A percentile compares a stretch with the other conserved stretches of the same genome.
phyloP scores from a whole-genome alignment of 2,113 vertebrate genomes.

The Catharus fuscescens region DNA sequence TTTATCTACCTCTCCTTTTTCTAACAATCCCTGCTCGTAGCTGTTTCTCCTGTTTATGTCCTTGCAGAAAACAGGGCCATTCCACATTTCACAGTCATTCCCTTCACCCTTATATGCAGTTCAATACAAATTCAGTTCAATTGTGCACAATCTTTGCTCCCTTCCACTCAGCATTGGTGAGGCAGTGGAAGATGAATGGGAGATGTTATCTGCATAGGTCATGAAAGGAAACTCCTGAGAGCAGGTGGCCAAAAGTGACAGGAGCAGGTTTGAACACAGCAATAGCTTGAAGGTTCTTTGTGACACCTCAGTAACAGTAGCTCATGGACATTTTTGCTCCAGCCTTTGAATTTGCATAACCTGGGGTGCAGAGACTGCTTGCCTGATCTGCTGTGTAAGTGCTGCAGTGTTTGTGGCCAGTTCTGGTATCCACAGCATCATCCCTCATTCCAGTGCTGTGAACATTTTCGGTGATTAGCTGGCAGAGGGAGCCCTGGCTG shows the following conservation, averaged over 20 bases:
- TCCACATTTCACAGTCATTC: background rate
- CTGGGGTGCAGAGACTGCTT: background rate
- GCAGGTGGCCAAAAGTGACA: background rate
- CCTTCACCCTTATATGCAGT: background rate
- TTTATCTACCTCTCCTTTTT: background rate
- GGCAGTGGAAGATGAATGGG: background rate
- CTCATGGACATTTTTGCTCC: background rate
- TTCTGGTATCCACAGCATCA: slow-evolving; percentile 12
- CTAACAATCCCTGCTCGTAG: background rate
- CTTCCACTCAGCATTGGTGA: background rate
- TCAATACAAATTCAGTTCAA: background rate
- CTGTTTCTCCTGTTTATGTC: background rate
- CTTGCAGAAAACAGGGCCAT: background rate
- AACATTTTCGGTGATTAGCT: slow-evolving; percentile 43
- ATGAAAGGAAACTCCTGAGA: background rate
- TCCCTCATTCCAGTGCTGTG: background rate
- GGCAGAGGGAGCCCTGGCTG: slow-evolving; percentile 49
- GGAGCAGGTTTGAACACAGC: background rate
- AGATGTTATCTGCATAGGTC: background rate
- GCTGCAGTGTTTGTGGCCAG: background rate
- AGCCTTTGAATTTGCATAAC: background rate
- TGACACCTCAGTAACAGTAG: background rate
- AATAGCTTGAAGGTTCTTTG: background rate
- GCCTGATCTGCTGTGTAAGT: background rate
- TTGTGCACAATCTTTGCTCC: background rate